Evolutionary conservation across 1,140 invertebrate species (phyloP), one percentile per base, ranked within the genome.

Genomic region (Philaenus spumarius): DNA sequence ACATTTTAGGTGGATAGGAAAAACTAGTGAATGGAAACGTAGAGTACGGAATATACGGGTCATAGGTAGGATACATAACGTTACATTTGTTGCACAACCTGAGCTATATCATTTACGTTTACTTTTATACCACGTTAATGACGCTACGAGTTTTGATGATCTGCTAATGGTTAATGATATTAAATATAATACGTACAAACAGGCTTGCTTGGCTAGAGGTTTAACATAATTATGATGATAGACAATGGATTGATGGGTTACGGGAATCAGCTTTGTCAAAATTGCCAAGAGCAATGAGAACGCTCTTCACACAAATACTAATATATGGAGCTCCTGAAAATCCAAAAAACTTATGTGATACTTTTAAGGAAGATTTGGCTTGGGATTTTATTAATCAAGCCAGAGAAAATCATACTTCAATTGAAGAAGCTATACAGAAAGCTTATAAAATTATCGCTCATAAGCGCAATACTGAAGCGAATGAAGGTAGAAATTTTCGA

Each of bases 301-400:
- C 30, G 12, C 39, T 55, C 22, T 55, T 55, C 43, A n/a, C 14
- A 22, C 53, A 55, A 17, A 50, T 50, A 12, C 17, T 50, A 26
- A 50, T 50, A 23, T 24, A 22, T 9, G 47, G 47, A 26, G 40
- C 53, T 12, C 53, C 53, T 55, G 53, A 43, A 42, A 55, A 55
- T 23, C 53, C 53, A 15, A 55, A 55, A 26, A 35, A 24, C 20
- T 23, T 55, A 12, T 55, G 53, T 35, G 53, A 55, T 17, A 55
- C 15, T 12, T 55, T 55, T 42, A 55, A 55, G 17, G 39, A 55
- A 42, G 24, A 55, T 43, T 43, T 55, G 53, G 17, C 53, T 4
- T 14, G 20, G n/a, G 40, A 43, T 43, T 43, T 43, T 43, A 14
- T 43, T 5, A 43, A 19, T 6, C 6, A 43, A 15, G 40, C 5